phyloP scores from a whole-genome alignment of 2,113 vertebrate species.

The Engraulis encrasicolus region DNA sequence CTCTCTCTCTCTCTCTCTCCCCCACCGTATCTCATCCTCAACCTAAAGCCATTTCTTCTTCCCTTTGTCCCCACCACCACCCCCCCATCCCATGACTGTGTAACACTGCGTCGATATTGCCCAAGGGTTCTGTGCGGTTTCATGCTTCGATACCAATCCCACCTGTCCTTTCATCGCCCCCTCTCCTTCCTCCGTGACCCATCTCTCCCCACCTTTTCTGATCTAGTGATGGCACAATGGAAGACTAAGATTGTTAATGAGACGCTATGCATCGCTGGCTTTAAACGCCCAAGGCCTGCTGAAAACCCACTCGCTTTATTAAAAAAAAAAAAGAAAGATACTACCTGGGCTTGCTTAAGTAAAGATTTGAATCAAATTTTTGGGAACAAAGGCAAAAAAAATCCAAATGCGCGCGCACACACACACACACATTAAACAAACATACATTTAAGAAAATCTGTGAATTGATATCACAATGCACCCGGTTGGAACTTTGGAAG shows the following conservation, averaged over 20 bases:
- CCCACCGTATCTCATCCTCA: background rate
- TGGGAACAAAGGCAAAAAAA: background rate
- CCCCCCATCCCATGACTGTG: background rate
- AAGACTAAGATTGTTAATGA: conserved; percentile 34
- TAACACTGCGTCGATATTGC: background rate
- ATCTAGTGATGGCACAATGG: conserved; percentile 47
- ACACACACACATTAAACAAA: background rate
- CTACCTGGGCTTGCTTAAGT: background rate
- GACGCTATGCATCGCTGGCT: conserved; percentile 42
- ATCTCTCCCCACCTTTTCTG: background rate
- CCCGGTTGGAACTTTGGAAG: background rate
- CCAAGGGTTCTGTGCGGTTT: background rate
- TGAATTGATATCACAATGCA: background rate
- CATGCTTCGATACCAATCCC: background rate
- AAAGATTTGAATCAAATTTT: conserved; percentile 12
- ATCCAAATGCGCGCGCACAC: too few relatives aligned
- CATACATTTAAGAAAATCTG: background rate
- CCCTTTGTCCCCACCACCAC: background rate
- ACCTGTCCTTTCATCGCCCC: background rate
- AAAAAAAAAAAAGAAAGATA: background rate
- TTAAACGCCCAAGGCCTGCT: conserved; percentile 33
- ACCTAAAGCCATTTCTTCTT: background rate
- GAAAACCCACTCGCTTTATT: background rate
- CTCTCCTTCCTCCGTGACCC: background rate
- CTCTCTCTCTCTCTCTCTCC: too few relatives aligned